Evolutionary conservation across 2,797 vertebrate species (phyloP), one percentile per base, ranked within the genome.

Genomic region (Phalanger gymnotis): DNA sequence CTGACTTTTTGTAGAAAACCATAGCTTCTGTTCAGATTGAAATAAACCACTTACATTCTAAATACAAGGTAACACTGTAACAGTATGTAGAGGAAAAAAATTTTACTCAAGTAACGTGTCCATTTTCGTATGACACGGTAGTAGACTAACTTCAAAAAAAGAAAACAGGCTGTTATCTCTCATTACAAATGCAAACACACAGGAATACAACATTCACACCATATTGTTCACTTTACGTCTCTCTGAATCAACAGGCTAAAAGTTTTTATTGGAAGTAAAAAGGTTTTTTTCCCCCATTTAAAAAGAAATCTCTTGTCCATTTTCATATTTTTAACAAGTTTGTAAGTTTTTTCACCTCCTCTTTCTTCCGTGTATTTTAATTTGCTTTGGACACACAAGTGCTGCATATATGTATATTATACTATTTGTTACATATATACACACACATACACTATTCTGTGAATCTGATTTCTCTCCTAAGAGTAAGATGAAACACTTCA

Each of bases 161-260:
- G 66, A 94, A 96, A 96, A 97, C 0, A 61, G 96, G 97, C 97
- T 95, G 98, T 96, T 91, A 96, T 94, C 98, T 96, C 96, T 55
- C 97, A 91, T 96, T 95, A 98, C 98, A 98, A 94, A 98, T 98
- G 98, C 98, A 98, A 93, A 98, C 98, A 98, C 97, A 94, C 91
- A 56, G 55, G 97, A 97, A 94, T 95, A 98, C 97, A 96, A 97
- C 98, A 98, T 95, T 98, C 98, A 98, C 97, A 98, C 98, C 94
- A 93, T 94, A 96, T 95, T 90, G 96, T 96, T 98, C 97, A 91
- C 91, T 94, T 53, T 54, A 95, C 94, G 97, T 98, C 96, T 98
- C 97, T 98, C 97, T 98, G 98, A 98, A 98, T 98, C 98, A 97
- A 98, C 98, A 98, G 97, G 98, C 98, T 98, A 98, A 95, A 96